Evolutionary conservation across 2,888 invertebrate species (phyloP), one percentile per base, ranked within the genome.

Genomic region (Troglohyphantes excavatus): DNA sequence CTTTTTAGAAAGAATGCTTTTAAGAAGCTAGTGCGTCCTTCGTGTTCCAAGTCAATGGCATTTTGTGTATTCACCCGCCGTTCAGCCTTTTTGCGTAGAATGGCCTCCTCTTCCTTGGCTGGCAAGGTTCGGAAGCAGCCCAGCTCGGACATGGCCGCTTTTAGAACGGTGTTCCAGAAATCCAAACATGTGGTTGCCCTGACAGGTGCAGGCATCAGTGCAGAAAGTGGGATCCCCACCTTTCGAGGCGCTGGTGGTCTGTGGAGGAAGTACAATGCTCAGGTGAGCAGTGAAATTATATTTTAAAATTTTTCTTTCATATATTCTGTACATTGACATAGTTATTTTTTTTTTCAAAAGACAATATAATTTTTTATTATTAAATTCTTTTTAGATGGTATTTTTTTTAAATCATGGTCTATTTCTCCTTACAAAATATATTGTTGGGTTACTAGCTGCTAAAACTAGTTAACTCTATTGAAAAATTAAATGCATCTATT

Each of bases 141-240:
- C 2, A 91, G 81, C 61, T 91, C 91, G 2, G 92, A 93, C 90
- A 92, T 94, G 93, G 93, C 94, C 9, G 93, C 92, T n/a, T 96
- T 96, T 92, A 94, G 95, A 87, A 94, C 95, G 91, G 93, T 93
- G 81, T 94, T 96, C 85, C 94, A 94, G 84, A 94, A 94, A 33
- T 95, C 96, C 0, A 95, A 95, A 92, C 94, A 95, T 92, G 94
- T 96, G 75, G 95, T 96, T 39, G 95, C 96, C 72, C 93, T 96
- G 63, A 96, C 96, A 65, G 96, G 96, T n/a, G 96, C 96, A 72
- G 97, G 97, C 83, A 95, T 97, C 59, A 96, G 96, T 92, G 96
- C 96, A 0, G 97, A 97, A 93, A 97, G 97, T 91, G 97, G 97
- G 72, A 96, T 98, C 91, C 97, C 97, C 9, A 97, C 97, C 5